Conservation (phyloP, 1,140 invertebrate genomes). For the Heliconius nattereri region DNA sequence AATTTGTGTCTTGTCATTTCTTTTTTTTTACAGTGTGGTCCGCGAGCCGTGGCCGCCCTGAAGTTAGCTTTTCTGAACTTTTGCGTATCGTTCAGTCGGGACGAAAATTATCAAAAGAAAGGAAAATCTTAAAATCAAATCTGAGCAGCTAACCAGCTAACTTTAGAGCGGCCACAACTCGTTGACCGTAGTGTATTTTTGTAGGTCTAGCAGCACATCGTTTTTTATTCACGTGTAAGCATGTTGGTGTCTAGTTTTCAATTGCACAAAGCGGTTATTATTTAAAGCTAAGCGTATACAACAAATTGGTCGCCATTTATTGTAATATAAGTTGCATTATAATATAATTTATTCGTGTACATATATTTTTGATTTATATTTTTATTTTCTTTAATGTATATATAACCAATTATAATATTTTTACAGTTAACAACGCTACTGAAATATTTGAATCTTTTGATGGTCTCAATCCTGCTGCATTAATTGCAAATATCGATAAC, state of each 20-base stretch:
- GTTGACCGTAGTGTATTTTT: conserved; percentile 14
- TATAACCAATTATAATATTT: conserved; percentile 20
- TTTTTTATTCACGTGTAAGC: conserved; percentile 28
- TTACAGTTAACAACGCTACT: conserved; percentile 79
- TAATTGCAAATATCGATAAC: conserved; percentile 82
- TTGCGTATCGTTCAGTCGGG: too few relatives aligned
- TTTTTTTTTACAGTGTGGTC: too few relatives aligned
- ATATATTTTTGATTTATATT: not conserved
- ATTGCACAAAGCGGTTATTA: conserved; percentile 22
- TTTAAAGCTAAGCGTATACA: not conserved
- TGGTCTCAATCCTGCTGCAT: conserved; percentile 83
- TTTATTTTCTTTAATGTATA: not conserved
- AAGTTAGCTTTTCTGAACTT: conserved; percentile 29
- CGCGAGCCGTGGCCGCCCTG: too few relatives aligned
- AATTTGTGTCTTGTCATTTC: conserved; percentile 62
- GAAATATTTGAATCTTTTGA: conserved; percentile 84
- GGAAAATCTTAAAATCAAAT: too few relatives aligned
- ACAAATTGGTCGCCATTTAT: not conserved
- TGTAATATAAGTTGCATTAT: not conserved
- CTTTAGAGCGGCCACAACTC: too few relatives aligned
- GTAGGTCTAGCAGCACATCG: conserved; percentile 52
- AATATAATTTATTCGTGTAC: not conserved
- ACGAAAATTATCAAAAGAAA: too few relatives aligned
- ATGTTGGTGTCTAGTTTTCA: conserved; percentile 35
- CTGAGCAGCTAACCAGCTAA: too few relatives aligned